phyloP scores from a whole-genome alignment of 1,140 invertebrate genomes.

The Meloidogyne exigua region DNA sequence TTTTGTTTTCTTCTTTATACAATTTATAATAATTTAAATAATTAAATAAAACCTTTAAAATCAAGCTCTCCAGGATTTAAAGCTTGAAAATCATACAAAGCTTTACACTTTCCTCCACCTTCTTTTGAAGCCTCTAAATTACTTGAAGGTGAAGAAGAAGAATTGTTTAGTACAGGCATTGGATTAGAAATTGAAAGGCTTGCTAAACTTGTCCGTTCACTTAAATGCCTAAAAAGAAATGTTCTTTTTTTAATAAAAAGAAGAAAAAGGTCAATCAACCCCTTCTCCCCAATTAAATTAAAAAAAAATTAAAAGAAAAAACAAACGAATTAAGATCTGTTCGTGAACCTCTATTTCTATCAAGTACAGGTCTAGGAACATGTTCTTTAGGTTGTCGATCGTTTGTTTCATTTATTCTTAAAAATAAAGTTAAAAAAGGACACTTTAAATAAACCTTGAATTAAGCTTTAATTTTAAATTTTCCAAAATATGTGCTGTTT shows the following conservation, averaged over 20 bases:
- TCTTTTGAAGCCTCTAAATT: constrained; percentile 11
- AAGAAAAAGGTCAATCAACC: background rate
- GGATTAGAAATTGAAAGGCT: constrained; percentile 24
- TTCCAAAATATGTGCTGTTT: constrained; percentile 85
- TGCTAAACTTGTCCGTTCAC: constrained; percentile 24
- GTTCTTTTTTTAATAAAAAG: constrained; percentile 29
- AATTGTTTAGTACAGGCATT: background rate
- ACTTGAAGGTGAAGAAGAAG: constrained; percentile 11
- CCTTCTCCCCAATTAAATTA: no score
- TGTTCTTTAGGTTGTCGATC: constrained; percentile 36
- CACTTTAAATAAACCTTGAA: constrained; percentile 71
- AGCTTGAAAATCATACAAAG: constrained; percentile 51
- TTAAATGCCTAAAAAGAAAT: background rate
- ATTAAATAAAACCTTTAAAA: constrained; percentile 48
- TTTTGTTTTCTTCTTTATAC: no score
- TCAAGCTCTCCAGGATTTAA: constrained; percentile 56
- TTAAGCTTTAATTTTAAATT: constrained; percentile 79
- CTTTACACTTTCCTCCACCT: constrained; percentile 44
- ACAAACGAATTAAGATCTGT: constrained; percentile 17
- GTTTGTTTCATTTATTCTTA: constrained; percentile 43
- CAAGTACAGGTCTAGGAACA: constrained; percentile 41
- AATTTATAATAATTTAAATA: background rate
- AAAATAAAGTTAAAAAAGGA: constrained; percentile 20
- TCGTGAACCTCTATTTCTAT: constrained; percentile 34
- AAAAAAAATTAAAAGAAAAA: background rate